Evolutionary conservation across 2,113 vertebrate species (phyloP).

Genomic region (Gambusia affinis): DNA sequence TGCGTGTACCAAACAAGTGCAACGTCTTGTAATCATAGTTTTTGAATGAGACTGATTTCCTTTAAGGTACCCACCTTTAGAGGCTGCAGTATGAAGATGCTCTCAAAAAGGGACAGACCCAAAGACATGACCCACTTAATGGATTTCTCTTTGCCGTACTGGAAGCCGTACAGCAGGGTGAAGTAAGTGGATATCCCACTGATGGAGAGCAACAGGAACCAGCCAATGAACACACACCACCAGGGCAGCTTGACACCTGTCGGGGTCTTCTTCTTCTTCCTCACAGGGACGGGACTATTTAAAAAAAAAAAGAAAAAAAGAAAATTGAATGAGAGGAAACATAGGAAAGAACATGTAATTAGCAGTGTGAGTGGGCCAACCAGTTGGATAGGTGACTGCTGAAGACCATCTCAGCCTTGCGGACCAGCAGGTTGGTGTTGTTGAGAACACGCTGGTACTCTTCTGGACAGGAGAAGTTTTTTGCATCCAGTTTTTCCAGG

Average conservation of each 20-base stretch:
- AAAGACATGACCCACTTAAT: conserved; percentile 84
- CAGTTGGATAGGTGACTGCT: conserved; percentile 69
- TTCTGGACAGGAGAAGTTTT: conserved; percentile 51
- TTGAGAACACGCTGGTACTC: conserved; percentile 64
- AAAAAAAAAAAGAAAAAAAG: neutral
- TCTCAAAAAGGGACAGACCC: conserved; percentile 84
- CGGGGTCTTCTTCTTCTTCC: conserved; percentile 48
- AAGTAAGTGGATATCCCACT: conserved; percentile 83
- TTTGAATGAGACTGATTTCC: neutral
- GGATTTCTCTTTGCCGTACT: conserved; percentile 81
- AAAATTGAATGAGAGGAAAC: neutral
- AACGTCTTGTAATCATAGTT: neutral
- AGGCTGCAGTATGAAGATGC: conserved; percentile 86
- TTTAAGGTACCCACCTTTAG: conserved; percentile 76
- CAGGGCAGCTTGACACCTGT: conserved; percentile 78
- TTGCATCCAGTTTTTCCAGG: conserved; percentile 69
- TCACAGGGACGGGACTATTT: conserved; percentile 48
- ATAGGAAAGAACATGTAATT: neutral
- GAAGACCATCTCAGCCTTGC: conserved; percentile 77
- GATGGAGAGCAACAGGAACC: conserved; percentile 81
- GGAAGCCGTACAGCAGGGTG: conserved; percentile 83
- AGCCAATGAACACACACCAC: conserved; percentile 85
- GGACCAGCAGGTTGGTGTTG: conserved; percentile 63
- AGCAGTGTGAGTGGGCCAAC: conserved; percentile 52
- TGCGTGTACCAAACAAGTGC: neutral